Conservation (phyloP, 2,888 invertebrate genomes). For the Epistrophe eligans region DNA sequence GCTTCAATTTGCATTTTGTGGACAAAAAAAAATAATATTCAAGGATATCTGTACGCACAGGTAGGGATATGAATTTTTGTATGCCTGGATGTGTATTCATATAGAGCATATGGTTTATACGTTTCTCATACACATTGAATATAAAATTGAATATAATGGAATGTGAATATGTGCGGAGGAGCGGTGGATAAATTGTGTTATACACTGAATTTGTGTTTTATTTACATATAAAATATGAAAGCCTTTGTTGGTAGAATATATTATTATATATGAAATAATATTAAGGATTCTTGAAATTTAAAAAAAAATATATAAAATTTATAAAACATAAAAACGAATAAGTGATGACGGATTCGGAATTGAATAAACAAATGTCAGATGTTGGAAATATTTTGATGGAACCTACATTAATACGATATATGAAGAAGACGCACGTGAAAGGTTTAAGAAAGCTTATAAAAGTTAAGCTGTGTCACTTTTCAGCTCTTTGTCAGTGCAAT, state of each 20-base stretch:
- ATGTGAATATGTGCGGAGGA: conserved; percentile 28
- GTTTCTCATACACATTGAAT: background rate
- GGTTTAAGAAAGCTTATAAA: background rate
- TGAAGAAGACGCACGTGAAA: background rate
- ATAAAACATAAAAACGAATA: conserved; percentile 6
- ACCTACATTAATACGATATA: background rate
- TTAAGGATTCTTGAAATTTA: conserved; percentile 38
- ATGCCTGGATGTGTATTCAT: background rate
- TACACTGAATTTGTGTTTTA: conserved; percentile 53
- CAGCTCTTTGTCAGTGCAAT: background rate
- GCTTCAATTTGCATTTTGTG: conserved; percentile 62
- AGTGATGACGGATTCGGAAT: background rate
- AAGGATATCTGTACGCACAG: background rate
- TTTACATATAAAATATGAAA: conserved; percentile 22
- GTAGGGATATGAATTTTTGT: background rate
- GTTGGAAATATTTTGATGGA: background rate
- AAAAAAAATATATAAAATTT: background rate
- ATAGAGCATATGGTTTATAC: background rate
- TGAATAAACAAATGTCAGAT: conserved; percentile 8
- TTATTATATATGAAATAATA: conserved; percentile 21
- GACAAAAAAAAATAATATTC: conserved; percentile 26
- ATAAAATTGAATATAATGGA: conserved; percentile 40
- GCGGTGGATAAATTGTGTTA: conserved; percentile 59
- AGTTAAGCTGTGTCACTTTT: background rate
- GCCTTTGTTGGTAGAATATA: conserved; percentile 33